A percentile compares a stretch with the other conserved stretches of the same genome.
Conservation (phyloP, 2,113 vertebrate species). For the Hippocampus guttulatus region DNA sequence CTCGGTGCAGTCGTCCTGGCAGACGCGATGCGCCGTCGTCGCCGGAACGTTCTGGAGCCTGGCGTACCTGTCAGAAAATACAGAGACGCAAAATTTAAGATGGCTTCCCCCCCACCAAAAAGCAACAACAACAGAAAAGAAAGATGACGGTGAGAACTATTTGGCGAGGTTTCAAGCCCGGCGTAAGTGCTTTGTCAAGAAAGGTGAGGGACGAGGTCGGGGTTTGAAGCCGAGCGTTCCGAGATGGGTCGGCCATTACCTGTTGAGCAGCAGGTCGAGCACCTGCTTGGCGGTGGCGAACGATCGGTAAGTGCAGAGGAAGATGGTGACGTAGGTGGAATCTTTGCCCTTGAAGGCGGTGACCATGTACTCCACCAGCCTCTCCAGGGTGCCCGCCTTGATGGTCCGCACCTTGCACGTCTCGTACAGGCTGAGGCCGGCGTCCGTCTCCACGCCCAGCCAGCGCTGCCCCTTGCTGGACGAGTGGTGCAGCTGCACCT, state of each 20-base stretch:
- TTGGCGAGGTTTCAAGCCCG: neutral
- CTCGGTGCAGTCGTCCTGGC: slow-evolving; percentile 83
- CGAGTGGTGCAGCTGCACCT: slow-evolving; percentile 88
- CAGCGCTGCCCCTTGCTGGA: slow-evolving; percentile 93
- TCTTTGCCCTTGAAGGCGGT: slow-evolving; percentile 93
- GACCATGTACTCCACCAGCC: slow-evolving; percentile 96
- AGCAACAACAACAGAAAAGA: neutral
- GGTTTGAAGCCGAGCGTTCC: no score
- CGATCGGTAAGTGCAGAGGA: slow-evolving; percentile 95
- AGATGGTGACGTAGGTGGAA: slow-evolving; percentile 97
- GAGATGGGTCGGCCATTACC: slow-evolving; percentile 20
- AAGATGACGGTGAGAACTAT: no score
- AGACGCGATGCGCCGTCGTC: slow-evolving; percentile 73
- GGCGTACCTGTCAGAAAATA: slow-evolving; percentile 76
- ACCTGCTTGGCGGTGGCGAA: slow-evolving; percentile 92
- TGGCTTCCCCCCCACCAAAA: no score
- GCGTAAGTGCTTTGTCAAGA: neutral
- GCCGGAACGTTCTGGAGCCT: slow-evolving; percentile 79
- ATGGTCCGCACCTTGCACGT: slow-evolving; percentile 95
- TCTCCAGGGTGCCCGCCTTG: slow-evolving; percentile 94
- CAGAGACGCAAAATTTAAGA: neutral
- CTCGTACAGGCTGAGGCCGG: slow-evolving; percentile 88
- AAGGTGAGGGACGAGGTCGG: neutral
- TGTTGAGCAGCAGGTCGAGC: slow-evolving; percentile 92
- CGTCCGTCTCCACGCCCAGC: slow-evolving; percentile 93